Conservation (phyloP, 2,888 invertebrate genomes). For the Microdon myrmicae region DNA sequence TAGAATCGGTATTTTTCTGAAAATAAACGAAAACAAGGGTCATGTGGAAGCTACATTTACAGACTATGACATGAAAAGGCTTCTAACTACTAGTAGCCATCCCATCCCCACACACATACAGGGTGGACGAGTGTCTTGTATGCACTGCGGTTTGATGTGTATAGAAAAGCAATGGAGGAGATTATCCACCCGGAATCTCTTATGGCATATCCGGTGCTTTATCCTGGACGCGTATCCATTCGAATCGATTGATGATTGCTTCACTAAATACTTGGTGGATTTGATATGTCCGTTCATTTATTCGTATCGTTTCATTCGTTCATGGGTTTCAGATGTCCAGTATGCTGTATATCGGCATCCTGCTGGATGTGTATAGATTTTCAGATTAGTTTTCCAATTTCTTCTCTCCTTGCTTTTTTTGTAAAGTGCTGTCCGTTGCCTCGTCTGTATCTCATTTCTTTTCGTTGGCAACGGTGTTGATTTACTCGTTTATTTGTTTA, state of each 20-base stretch:
- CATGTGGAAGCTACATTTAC: too few relatives aligned
- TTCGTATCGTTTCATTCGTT: constrained; percentile 28
- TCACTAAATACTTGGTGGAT: constrained; percentile 40
- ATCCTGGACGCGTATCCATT: constrained; percentile 29
- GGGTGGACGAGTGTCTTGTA: not conserved
- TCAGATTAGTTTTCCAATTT: constrained; percentile 37
- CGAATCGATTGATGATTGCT: constrained; percentile 46
- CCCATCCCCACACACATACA: not conserved
- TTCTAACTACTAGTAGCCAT: constrained; percentile 10
- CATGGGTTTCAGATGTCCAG: constrained; percentile 23
- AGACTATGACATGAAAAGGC: constrained; percentile 20
- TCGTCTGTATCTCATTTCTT: constrained; percentile 14
- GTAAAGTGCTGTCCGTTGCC: not conserved
- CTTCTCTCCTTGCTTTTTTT: constrained; percentile 4
- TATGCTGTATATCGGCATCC: constrained; percentile 20
- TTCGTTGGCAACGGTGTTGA: constrained; percentile 20
- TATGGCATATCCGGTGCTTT: constrained; percentile 21
- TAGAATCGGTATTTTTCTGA: too few relatives aligned
- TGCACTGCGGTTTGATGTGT: constrained; percentile 1
- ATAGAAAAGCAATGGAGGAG: constrained; percentile 19
- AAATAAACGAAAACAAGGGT: too few relatives aligned
- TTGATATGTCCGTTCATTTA: constrained; percentile 34
- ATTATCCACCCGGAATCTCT: constrained; percentile 25
- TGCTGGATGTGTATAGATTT: constrained; percentile 34
- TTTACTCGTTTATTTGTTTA: constrained; percentile 38